A percentile compares a stretch with the other conserved stretches of the same genome.
phyloP scores from a whole-genome alignment of 2,113 vertebrate species.

The Nymphicus hollandicus region DNA sequence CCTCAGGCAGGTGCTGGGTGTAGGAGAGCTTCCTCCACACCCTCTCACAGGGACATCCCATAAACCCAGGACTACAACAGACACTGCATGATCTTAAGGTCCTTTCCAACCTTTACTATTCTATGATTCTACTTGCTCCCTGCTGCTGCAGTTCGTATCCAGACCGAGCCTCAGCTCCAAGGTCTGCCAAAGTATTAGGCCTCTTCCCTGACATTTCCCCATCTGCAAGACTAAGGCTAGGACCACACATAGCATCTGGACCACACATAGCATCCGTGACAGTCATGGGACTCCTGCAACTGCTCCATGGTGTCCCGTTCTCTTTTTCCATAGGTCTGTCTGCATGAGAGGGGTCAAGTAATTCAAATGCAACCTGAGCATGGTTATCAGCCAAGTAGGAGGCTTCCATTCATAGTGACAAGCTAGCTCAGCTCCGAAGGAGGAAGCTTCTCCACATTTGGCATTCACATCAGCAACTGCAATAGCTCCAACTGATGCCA shows the following conservation, averaged over 20 bases:
- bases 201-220: not conserved
- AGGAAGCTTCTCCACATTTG: slow-evolving; percentile 29
- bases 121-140: not conserved
- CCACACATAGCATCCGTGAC: not conserved
- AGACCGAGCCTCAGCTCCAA: not conserved
- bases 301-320: not conserved
- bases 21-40: not conserved
- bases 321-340: not conserved
- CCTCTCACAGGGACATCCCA: not conserved
- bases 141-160: not conserved
- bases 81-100: not conserved
- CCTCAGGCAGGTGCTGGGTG: not conserved
- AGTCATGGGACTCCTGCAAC: not conserved
- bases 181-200: not conserved
- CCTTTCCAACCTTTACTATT: not conserved
- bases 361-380: not conserved
- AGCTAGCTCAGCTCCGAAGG: not conserved
- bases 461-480: slow-evolving; percentile 33
- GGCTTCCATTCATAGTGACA: slow-evolving; percentile 1
- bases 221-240: not conserved
- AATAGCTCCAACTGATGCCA: slow-evolving; percentile 29
- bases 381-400: not conserved
- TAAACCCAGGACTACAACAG: not conserved
- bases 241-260: not conserved
- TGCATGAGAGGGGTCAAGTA: not conserved